phyloP scores from a whole-genome alignment of 2,113 vertebrate genomes.

The Nothobranchius kuhntae region DNA sequence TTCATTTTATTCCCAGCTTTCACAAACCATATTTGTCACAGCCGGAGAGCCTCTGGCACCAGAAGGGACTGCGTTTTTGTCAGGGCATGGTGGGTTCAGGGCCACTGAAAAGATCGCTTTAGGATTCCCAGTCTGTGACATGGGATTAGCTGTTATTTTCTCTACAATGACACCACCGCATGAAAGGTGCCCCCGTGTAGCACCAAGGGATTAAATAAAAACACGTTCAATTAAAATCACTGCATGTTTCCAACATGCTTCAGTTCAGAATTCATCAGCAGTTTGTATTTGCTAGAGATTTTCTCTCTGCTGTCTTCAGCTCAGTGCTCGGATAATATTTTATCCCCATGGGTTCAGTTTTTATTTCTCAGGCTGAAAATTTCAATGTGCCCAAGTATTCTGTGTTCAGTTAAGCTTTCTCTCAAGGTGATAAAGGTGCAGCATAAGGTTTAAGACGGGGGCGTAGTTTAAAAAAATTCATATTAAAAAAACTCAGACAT shows the following conservation, averaged over 20 bases:
- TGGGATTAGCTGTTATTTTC: conserved; percentile 67
- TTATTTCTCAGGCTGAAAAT: too few species aligned
- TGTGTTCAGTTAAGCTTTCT: too few species aligned
- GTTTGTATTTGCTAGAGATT: not conserved
- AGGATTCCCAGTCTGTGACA: conserved; percentile 65
- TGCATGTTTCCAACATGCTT: conserved; percentile 29
- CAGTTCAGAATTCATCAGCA: conserved; percentile 16
- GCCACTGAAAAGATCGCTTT: conserved; percentile 50
- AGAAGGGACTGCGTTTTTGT: conserved; percentile 41
- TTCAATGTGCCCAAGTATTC: too few species aligned
- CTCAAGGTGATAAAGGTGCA: too few species aligned
- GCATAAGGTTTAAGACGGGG: too few species aligned
- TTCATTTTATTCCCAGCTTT: conserved; percentile 52
- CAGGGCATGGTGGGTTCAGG: conserved; percentile 38
- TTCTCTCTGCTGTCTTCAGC: not conserved
- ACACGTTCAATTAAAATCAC: conserved; percentile 61
- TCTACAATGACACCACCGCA: conserved; percentile 49
- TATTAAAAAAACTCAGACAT: too few species aligned
- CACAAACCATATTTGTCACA: conserved; percentile 69
- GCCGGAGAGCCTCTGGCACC: conserved; percentile 42
- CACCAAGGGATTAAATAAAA: conserved; percentile 51
- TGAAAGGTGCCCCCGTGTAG: conserved; percentile 41
- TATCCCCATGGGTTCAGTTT: too few species aligned
- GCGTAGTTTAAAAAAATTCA: too few species aligned
- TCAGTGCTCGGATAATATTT: not conserved